Base-by-base conservation (phyloP, 2,797 vertebrate species). In the Podargus strigoides region DNA sequence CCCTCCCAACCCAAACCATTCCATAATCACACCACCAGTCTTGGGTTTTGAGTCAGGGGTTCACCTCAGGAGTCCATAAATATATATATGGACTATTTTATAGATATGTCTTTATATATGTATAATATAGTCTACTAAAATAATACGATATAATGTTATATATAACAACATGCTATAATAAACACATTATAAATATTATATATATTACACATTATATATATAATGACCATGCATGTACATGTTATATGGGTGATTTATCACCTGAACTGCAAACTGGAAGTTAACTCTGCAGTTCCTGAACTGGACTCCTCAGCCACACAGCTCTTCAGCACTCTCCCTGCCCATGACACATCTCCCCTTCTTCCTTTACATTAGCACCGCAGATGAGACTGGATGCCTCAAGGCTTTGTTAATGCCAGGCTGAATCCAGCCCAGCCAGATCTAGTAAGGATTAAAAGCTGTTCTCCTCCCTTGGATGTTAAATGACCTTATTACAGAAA, bases 161-260 rank as follows among this genome's bases (percentile, higher is more conserved):
- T 46, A 46, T 46, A 46, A 46, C 8, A 46, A 46, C 21, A 46
- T 46, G 8, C 44, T 21, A 46, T 19, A 46, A 20, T 12, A 46
- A 46, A 20, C 21, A 46, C 10, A 21, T 44, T 44, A 15, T 44
- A 44, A 20, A 19, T 46, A 46, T 46, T 46, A 46, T 46, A 21
- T 46, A 46, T n/a, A n/a, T n/a, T n/a, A n/a, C n/a, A n/a, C n/a
- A n/a, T 46, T 21, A 46, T 44, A 44, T 44, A 46, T 46, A 46
- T 46, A 46, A 22, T 23, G 2, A 20, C 14, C 28, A 19, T 3
- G 1, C 3, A 4, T 13, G 3, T n/a, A 5, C 2, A 1, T 41
- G 18, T 9, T 32, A 8, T 13, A 9, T 6, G 4, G 20, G 24
- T 12, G 14, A 63, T 10, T 41, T 69, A 7, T 3, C 14, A 46